phyloP scores from a whole-genome alignment of 2,797 vertebrate genomes.

The Falco naumanni region DNA sequence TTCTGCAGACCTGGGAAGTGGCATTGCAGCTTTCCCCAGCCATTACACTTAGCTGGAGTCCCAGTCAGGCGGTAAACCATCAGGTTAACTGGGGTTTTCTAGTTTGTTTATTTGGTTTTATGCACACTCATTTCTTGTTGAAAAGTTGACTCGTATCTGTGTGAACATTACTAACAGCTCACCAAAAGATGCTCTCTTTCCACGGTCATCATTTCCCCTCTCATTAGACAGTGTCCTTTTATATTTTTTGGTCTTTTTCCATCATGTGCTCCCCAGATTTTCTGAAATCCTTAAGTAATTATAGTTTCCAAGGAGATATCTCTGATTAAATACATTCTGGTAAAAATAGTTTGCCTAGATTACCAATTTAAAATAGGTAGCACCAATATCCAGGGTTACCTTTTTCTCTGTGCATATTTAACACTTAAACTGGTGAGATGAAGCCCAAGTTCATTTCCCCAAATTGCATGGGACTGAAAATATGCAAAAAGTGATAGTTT shows the following conservation, averaged over 20 bases:
- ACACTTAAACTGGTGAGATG: neutral
- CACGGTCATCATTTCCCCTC: neutral
- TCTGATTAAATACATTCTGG: neutral
- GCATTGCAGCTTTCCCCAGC: neutral
- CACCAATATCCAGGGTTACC: neutral
- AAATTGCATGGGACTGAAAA: neutral
- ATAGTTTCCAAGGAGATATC: neutral
- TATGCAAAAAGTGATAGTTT: accelerated
- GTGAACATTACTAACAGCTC: neutral
- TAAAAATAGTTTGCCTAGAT: neutral
- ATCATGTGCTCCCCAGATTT: neutral
- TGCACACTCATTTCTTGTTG: accelerated
- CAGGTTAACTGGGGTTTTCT: neutral
- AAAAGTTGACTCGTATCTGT: neutral
- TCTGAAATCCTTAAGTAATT: neutral
- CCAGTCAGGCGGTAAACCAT: neutral
- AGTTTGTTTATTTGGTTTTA: neutral
- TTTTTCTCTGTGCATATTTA: neutral
- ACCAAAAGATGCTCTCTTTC: neutral
- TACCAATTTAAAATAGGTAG: neutral
- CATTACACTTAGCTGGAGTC: neutral
- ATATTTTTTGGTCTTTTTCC: neutral
- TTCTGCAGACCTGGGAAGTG: neutral
- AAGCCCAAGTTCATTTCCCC: neutral
- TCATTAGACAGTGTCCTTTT: neutral